These are phyloP conservation scores for Heterotilapia buettikoferi DNA, from an alignment of 2,113 vertebrate species.

Conservation along the genomic window DNA sequence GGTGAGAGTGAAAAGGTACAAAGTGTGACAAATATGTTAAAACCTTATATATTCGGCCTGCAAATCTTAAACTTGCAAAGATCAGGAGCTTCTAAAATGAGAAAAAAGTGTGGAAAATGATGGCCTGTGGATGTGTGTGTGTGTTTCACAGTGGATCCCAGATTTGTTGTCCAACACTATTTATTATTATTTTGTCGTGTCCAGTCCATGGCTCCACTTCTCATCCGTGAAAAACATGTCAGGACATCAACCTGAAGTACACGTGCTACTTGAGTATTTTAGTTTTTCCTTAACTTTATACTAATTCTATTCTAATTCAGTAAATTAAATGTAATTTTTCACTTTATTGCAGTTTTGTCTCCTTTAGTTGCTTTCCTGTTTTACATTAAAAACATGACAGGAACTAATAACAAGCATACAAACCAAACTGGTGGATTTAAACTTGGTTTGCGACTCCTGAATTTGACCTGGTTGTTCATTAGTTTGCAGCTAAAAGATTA, in stretches of 20 bases:
- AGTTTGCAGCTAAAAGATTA: not conserved
- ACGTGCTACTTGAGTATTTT: rapidly evolving
- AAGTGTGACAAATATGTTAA: not conserved
- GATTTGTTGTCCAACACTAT: not conserved
- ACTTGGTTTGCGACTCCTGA: not conserved
- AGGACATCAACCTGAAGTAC: not conserved
- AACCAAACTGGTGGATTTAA: not conserved
- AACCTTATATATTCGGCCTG: not conserved
- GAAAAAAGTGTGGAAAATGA: not conserved
- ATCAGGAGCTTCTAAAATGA: not conserved
- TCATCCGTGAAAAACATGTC: not conserved
- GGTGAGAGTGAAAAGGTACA: not conserved
- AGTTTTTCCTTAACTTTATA: not conserved
- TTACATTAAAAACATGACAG: not conserved
- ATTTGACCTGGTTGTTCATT: not conserved
- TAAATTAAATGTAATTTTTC: not conserved
- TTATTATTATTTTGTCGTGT: not conserved
- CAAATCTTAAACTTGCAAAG: not conserved
- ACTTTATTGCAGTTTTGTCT: not conserved
- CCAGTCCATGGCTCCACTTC: not conserved
- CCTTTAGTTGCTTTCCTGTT: not conserved
- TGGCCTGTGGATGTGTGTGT: not conserved
- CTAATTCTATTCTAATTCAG: not conserved
- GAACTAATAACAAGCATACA: not conserved
- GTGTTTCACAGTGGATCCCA: not conserved